A percentile compares a stretch with the other conserved stretches of the same genome.
These are phyloP conservation scores for Hedya salicella DNA, from an alignment of 2,888 invertebrate species.

Conservation along the genomic window DNA sequence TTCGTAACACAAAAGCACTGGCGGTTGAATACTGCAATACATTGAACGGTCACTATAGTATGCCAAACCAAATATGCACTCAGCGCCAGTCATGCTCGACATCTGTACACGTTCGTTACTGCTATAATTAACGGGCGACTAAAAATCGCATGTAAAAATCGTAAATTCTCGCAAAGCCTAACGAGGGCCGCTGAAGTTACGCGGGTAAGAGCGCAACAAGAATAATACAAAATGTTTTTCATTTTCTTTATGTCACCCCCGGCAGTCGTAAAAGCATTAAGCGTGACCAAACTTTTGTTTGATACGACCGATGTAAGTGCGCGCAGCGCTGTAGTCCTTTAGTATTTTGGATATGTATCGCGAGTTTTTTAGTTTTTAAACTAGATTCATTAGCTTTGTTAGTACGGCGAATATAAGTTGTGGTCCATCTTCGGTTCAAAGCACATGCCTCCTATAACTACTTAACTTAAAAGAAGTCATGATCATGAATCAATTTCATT, in stretches of 20 bases:
- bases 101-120: background rate
- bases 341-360: slow-evolving; percentile 35
- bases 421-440: background rate
- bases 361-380: slow-evolving; percentile 29
- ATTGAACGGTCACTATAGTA: no score
- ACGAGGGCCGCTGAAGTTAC: slow-evolving; percentile 77
- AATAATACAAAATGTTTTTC: slow-evolving; percentile 91
- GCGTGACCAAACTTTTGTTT: slow-evolving; percentile 92
- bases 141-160: slow-evolving; percentile 49
- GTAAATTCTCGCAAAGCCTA: slow-evolving; percentile 62
- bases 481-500: background rate
- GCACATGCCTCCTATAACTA: background rate
- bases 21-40: no score
- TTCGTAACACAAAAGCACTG: no score
- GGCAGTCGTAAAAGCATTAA: slow-evolving; percentile 95
- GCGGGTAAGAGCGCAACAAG: slow-evolving; percentile 84
- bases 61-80: no score
- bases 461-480: no score
- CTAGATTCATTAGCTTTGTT: slow-evolving; percentile 10
- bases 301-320: slow-evolving; percentile 82
- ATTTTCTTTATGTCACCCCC: slow-evolving; percentile 95
- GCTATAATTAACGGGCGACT: slow-evolving; percentile 31
- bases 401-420: background rate
- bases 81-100: background rate
- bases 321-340: slow-evolving; percentile 60